Evolutionary conservation across 1,140 invertebrate genomes (phyloP).

Genomic region (Cotesia vestalis): DNA sequence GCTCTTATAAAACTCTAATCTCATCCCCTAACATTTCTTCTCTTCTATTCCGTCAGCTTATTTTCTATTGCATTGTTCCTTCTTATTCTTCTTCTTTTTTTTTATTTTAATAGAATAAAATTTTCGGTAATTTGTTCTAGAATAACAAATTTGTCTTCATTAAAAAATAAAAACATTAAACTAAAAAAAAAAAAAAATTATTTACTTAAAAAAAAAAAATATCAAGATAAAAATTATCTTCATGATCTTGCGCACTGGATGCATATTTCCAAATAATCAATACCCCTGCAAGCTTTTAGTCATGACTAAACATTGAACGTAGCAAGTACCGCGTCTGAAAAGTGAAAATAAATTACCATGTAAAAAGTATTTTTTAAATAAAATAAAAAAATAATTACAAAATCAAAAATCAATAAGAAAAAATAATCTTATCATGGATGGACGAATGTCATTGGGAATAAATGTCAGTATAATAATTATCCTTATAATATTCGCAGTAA

Average conservation of each 20-base stretch:
- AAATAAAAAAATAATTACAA: background rate
- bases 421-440: constrained; percentile 46
- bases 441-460: constrained; percentile 49
- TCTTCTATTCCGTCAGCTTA: too few species aligned
- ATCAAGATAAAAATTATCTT: background rate
- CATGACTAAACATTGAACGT: background rate
- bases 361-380: background rate
- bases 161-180: too few species aligned
- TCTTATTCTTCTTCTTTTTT: background rate
- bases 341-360: background rate
- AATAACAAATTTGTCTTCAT: too few species aligned
- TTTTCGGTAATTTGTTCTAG: too few species aligned
- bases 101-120: too few species aligned
- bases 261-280: constrained; percentile 51
- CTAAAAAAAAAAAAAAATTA: too few species aligned
- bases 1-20: constrained; percentile 52
- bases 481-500: constrained; percentile 52
- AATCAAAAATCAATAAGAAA: background rate
- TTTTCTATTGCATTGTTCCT: background rate
- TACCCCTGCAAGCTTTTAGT: constrained; percentile 44
- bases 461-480: constrained; percentile 54
- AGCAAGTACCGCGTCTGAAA: background rate
- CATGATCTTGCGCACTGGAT: constrained; percentile 50
- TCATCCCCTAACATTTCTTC: background rate
- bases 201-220: background rate